Percentiles rank a stretch among this genome's conserved stretches.
These are phyloP conservation scores for Neoscelio sp. DNA, from an alignment of 2,888 invertebrate species.

Conservation along the genomic window DNA sequence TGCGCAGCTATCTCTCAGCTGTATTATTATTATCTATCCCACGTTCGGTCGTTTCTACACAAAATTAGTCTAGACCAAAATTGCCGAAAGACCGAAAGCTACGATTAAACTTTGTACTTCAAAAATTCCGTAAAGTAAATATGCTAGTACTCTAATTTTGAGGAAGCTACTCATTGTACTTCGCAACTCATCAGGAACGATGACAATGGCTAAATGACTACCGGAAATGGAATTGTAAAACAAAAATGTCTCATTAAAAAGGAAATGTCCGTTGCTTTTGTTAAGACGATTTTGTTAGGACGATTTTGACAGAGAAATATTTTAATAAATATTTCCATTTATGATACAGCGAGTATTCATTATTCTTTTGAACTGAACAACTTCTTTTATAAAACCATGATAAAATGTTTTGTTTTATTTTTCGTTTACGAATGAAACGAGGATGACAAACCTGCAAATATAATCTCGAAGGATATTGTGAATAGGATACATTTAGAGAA, in stretches of 20 bases:
- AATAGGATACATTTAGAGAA: too few species aligned
- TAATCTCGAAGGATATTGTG: too few species aligned
- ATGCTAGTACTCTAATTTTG: constrained; percentile 3
- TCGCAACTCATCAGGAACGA: constrained; percentile 2
- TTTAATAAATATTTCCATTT: too few species aligned
- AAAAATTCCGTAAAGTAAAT: constrained; percentile 24
- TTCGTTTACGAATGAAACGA: too few species aligned
- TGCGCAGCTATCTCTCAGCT: constrained; percentile 23
- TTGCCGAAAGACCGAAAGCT: constrained; percentile 4
- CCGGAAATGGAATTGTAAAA: constrained; percentile 52
- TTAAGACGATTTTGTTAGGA: not conserved
- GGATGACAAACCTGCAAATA: too few species aligned
- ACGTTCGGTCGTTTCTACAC: constrained; percentile 12
- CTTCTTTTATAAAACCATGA: not conserved
- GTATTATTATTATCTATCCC: constrained; percentile 47
- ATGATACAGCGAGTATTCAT: too few species aligned
- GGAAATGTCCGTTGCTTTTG: too few species aligned
- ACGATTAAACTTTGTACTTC: not conserved
- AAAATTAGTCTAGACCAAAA: constrained; percentile 39
- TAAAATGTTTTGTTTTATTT: too few species aligned
- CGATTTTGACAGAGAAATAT: constrained; percentile 2
- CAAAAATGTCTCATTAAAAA: constrained; percentile 24
- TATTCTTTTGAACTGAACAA: not conserved
- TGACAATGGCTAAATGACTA: constrained; percentile 27
- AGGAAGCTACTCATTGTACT: not conserved